phyloP scores from a whole-genome alignment of 2,797 vertebrate genomes.

The Pseudochirops corinnae region DNA sequence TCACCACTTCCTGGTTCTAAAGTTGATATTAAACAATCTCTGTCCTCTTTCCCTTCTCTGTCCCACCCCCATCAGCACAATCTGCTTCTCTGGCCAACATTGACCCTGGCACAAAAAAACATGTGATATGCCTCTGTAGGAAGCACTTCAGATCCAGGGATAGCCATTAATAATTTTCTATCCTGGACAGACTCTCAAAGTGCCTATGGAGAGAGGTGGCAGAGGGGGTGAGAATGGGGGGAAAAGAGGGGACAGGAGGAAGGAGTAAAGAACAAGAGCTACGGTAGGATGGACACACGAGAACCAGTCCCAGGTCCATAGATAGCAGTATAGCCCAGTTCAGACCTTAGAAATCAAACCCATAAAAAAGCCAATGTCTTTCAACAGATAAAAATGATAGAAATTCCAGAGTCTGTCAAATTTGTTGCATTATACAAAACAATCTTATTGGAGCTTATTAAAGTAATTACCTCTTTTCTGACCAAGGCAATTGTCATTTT shows the following conservation, averaged over 20 bases:
- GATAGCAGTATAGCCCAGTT: background rate
- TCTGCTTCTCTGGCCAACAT: background rate
- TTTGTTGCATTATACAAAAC: slow-evolving; percentile 44
- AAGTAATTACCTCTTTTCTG: slow-evolving; percentile 91
- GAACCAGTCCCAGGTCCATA: background rate
- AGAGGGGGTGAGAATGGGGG: no score
- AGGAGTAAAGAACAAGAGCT: background rate
- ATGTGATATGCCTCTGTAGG: background rate
- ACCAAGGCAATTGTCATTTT: slow-evolving; percentile 90
- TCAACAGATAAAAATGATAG: background rate
- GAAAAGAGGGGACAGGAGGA: no score
- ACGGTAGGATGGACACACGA: background rate
- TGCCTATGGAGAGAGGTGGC: background rate
- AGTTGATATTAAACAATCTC: background rate
- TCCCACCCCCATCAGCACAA: background rate
- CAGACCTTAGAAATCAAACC: background rate
- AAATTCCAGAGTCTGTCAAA: background rate
- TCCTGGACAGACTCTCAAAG: background rate
- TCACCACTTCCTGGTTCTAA: background rate
- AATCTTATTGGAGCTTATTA: slow-evolving; percentile 10
- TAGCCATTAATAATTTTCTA: background rate
- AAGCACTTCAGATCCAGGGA: background rate
- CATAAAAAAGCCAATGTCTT: background rate
- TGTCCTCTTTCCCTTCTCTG: background rate
- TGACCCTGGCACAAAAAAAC: background rate